These are phyloP conservation scores for Philereme transversata DNA, from an alignment of 2,888 invertebrate genomes.

Conservation along the genomic window DNA sequence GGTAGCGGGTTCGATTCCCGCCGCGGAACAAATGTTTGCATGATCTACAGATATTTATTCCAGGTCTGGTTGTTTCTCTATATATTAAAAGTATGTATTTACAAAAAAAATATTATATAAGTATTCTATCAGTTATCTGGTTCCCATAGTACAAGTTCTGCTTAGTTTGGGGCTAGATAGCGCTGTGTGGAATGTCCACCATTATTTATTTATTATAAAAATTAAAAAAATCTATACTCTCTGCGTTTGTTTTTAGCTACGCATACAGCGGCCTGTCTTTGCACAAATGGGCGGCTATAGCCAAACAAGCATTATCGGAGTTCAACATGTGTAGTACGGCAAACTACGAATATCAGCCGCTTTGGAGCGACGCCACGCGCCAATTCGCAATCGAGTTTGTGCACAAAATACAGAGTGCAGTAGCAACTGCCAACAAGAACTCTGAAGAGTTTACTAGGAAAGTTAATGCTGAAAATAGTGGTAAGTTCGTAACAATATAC, in stretches of 20 bases:
- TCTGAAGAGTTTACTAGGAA: constrained; percentile 56
- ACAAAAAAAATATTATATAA: no score
- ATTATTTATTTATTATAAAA: no score
- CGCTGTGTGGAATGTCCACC: no score
- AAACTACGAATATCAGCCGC: constrained; percentile 74
- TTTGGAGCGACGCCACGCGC: constrained; percentile 72
- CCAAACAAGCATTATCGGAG: constrained; percentile 83
- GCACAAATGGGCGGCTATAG: constrained; percentile 74
- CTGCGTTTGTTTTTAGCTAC: constrained; percentile 50
- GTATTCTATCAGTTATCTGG: no score
- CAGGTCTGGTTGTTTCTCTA: no score
- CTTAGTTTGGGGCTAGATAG: no score
- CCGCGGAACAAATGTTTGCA: no score
- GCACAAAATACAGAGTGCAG: constrained; percentile 63
- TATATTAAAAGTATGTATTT: no score
- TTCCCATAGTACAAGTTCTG: no score
- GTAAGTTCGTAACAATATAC: constrained; percentile 40
- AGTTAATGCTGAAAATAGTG: constrained; percentile 56
- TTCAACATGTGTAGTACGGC: constrained; percentile 67
- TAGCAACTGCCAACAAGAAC: constrained; percentile 61
- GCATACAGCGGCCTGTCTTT: constrained; percentile 69
- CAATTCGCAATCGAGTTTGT: constrained; percentile 61
- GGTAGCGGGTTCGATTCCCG: no score
- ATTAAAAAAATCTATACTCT: no score
- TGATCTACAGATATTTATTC: no score